Evolutionary conservation across 2,888 invertebrate species (phyloP).

Genomic region (Zaprionus bogoriensis): DNA sequence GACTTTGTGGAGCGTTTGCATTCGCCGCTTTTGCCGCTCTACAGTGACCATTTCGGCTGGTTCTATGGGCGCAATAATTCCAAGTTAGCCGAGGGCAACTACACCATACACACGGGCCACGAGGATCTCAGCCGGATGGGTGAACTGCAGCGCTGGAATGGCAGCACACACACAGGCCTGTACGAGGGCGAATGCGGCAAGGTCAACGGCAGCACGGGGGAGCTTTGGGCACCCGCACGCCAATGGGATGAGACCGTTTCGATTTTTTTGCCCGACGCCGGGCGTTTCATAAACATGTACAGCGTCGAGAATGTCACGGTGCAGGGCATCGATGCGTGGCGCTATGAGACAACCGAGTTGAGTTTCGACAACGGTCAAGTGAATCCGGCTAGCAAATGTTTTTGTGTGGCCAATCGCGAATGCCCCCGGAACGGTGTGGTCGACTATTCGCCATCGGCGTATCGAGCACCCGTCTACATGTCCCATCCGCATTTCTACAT

Average conservation of each 20-base stretch:
- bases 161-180: conserved; percentile 84
- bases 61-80: conserved; percentile 90
- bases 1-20: conserved; percentile 84
- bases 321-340: conserved; percentile 73
- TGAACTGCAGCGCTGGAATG: conserved; percentile 88
- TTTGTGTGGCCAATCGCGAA: conserved; percentile 84
- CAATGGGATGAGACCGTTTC: conserved; percentile 84
- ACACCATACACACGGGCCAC: conserved; percentile 89
- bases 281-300: conserved; percentile 86
- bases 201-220: conserved; percentile 90
- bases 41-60: conserved; percentile 91
- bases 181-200: conserved; percentile 86
- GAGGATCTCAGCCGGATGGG: conserved; percentile 87
- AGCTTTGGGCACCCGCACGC: conserved; percentile 88
- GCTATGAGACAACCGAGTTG: conserved; percentile 84
- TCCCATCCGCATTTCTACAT: conserved; percentile 92
- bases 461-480: conserved; percentile 90
- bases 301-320: conserved; percentile 52
- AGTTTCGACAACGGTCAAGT: conserved; percentile 88
- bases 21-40: conserved; percentile 83
- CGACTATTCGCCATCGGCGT: conserved; percentile 88
- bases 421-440: conserved; percentile 86
- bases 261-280: conserved; percentile 90
- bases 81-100: conserved; percentile 88
- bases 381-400: conserved; percentile 86